Percentiles rank a stretch among this genome's conserved stretches.
These are phyloP conservation scores for Acholoe squamosa DNA, from an alignment of 2,888 invertebrate genomes.

Conservation along the genomic window DNA sequence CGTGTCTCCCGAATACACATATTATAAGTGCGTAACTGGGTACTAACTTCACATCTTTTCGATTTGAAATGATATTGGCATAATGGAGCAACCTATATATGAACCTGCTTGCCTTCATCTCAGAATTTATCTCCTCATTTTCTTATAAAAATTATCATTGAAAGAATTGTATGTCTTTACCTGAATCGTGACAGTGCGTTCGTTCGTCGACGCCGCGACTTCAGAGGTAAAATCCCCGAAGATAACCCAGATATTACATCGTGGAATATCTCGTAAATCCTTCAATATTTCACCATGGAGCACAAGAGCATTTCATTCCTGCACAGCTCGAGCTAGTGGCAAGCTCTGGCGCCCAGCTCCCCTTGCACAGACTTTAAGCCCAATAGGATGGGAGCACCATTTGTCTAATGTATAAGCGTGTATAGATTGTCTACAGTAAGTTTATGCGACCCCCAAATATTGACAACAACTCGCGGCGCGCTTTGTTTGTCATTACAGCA, in stretches of 20 bases:
- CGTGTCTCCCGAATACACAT: no score
- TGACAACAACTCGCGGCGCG: conserved; percentile 53
- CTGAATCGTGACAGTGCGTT: no score
- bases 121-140: no score
- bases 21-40: no score
- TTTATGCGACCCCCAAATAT: conserved; percentile 51
- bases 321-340: background rate
- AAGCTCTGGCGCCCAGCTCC: background rate
- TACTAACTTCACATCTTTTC: no score
- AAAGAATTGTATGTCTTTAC: no score
- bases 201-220: background rate
- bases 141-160: no score
- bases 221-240: background rate
- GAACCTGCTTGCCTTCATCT: no score
- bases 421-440: background rate
- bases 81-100: no score
- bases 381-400: background rate
- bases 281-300: no score
- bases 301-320: background rate
- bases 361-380: background rate
- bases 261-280: no score
- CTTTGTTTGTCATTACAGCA: conserved; percentile 49
- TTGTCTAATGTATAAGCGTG: conserved; percentile 44
- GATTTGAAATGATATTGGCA: no score
- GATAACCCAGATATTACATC: background rate